Evolutionary conservation across 2,113 vertebrate species (phyloP).

Genomic region (Pelobates fuscus): DNA sequence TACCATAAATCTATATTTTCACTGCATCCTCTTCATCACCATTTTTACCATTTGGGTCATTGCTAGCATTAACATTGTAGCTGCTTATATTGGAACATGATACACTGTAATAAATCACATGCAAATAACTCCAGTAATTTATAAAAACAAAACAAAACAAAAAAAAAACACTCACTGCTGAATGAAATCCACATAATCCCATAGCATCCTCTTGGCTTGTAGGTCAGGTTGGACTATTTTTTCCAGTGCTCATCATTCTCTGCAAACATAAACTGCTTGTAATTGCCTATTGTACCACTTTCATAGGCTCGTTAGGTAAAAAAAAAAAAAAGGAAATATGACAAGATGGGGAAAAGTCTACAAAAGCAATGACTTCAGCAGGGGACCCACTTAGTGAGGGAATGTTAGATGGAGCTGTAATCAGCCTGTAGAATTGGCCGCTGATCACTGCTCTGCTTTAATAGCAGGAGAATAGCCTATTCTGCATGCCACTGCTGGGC

Average conservation of each 20-base stretch:
- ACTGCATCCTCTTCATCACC: too few species aligned
- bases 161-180: too few species aligned
- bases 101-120: not conserved
- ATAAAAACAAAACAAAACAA: not conserved
- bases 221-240: not conserved
- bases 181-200: slow-evolving; percentile 9
- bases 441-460: slow-evolving; percentile 40
- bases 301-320: slow-evolving; percentile 17
- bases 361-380: slow-evolving; percentile 34
- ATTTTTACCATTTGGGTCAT: too few species aligned
- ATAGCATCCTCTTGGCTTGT: slow-evolving; percentile 28
- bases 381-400: slow-evolving; percentile 44
- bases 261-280: slow-evolving; percentile 31
- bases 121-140: slow-evolving; percentile 11
- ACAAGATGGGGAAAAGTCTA: slow-evolving; percentile 35
- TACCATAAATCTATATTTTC: too few species aligned
- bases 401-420: slow-evolving; percentile 49
- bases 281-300: slow-evolving; percentile 40
- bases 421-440: slow-evolving; percentile 33
- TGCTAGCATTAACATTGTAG: too few species aligned
- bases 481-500: slow-evolving; percentile 37
- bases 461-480: slow-evolving; percentile 47
- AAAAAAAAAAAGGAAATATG: slow-evolving; percentile 38
- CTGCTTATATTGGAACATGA: too few species aligned
- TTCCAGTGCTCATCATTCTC: not conserved